A percentile compares a stretch with the other conserved stretches of the same genome.
Conservation (phyloP, 64 coral and sea anemone genomes). For the Platygyra sinensis region DNA sequence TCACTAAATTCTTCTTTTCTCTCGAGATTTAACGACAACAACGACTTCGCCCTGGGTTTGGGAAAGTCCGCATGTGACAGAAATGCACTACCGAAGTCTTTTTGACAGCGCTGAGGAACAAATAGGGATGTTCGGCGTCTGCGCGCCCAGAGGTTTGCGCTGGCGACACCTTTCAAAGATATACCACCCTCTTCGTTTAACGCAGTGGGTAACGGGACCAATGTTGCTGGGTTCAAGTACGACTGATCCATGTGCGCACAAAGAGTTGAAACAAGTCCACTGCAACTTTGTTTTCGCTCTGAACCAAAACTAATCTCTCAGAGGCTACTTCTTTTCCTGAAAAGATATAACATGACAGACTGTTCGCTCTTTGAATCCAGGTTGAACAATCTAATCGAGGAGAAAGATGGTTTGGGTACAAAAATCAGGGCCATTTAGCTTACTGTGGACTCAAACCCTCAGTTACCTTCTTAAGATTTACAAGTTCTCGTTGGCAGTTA, state of each 20-base stretch:
- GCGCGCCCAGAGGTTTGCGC: not conserved
- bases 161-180: not conserved
- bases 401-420: too few species aligned
- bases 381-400: too few species aligned
- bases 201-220: not conserved
- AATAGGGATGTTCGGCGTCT: conserved; percentile 60
- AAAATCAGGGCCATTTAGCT: too few species aligned
- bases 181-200: not conserved
- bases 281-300: too few species aligned
- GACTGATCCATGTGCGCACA: not conserved
- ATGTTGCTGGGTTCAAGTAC: not conserved
- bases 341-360: too few species aligned
- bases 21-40: not conserved
- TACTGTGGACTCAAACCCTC: too few species aligned
- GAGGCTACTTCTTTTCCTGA: too few species aligned
- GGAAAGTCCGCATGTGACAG: conserved; percentile 78
- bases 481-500: too few species aligned
- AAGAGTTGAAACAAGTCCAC: not conserved
- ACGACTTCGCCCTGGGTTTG: conserved; percentile 13
- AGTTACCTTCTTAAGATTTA: too few species aligned
- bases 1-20: conserved; percentile 7
- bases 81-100: conserved; percentile 40
- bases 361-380: too few species aligned
- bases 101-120: conserved; percentile 1
- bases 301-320: too few species aligned